Evolutionary conservation across 1,140 invertebrate species (phyloP).

Genomic region (Heliconius melpomene): DNA sequence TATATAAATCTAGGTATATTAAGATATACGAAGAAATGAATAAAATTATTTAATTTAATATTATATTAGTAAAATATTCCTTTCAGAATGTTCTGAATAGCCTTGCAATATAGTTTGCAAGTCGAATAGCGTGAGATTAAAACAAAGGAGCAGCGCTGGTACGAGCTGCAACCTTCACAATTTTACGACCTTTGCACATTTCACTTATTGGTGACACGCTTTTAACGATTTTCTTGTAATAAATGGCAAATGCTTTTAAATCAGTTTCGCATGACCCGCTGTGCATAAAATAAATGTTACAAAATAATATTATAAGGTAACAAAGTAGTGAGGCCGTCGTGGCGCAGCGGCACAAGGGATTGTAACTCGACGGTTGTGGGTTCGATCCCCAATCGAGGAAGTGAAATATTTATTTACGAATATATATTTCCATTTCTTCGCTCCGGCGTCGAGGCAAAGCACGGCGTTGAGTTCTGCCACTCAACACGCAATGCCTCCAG

Average conservation of each 20-base stretch:
- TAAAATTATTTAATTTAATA: background rate
- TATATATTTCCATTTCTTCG: too few relatives aligned
- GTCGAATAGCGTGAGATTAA: background rate
- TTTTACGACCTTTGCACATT: constrained; percentile 48
- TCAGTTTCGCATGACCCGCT: background rate
- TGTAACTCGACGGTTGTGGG: too few relatives aligned
- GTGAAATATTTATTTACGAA: too few relatives aligned
- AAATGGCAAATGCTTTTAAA: background rate
- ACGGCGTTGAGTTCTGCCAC: too few relatives aligned
- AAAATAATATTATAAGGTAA: too few relatives aligned
- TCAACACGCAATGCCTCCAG: too few relatives aligned
- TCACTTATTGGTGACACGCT: constrained; percentile 42
- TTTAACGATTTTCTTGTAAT: background rate
- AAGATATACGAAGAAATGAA: background rate
- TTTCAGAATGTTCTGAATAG: background rate
- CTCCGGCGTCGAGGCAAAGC: too few relatives aligned
- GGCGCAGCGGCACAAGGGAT: too few relatives aligned
- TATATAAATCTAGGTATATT: too few relatives aligned
- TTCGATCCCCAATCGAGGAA: too few relatives aligned
- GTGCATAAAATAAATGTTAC: too few relatives aligned
- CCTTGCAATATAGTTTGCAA: constrained; percentile 7
- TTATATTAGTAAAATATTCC: background rate
- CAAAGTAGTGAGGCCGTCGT: too few relatives aligned
- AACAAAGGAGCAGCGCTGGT: constrained; percentile 15
- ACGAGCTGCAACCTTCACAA: constrained; percentile 31